Percentiles rank a stretch among this genome's conserved stretches.
phyloP scores from a whole-genome alignment of 37 sponge, comb jelly and placozoan genomes.

The Chondrilla cf. caribensis region DNA sequence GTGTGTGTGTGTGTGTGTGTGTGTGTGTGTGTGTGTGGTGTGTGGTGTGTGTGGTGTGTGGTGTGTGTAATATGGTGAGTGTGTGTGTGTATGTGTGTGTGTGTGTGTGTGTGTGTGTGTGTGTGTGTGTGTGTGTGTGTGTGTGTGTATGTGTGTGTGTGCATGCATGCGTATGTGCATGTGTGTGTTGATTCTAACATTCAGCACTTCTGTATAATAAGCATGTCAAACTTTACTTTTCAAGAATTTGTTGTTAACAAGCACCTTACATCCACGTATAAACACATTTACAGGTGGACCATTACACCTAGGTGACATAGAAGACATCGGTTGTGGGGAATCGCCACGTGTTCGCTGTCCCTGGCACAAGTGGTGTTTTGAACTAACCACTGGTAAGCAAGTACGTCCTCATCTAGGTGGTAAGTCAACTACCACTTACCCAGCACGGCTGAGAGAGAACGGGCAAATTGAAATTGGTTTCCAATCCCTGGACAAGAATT shows the following conservation, averaged over 20 bases:
- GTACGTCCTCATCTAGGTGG: constrained; percentile 22
- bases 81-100: too few relatives aligned
- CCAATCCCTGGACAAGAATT: neutral
- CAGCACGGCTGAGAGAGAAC: neutral
- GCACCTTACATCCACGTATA: neutral
- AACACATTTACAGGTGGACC: constrained; percentile 45
- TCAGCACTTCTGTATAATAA: too few relatives aligned
- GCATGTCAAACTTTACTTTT: too few relatives aligned
- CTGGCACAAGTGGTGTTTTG: constrained; percentile 64
- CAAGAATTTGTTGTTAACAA: neutral
- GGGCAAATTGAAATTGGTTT: constrained; percentile 9
- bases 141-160: too few relatives aligned
- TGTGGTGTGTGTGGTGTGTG: too few relatives aligned
- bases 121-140: too few relatives aligned
- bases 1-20: too few relatives aligned
- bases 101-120: too few relatives aligned
- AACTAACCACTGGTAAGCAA: constrained; percentile 27
- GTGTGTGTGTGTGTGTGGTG: too few relatives aligned
- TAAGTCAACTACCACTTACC: neutral
- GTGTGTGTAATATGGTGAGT: too few relatives aligned
- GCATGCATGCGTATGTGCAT: too few relatives aligned
- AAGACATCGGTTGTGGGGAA: constrained; percentile 35
- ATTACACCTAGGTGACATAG: constrained; percentile 60
- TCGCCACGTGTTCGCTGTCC: constrained; percentile 44
- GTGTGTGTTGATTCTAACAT: too few relatives aligned